A percentile compares a stretch with the other conserved stretches of the same genome.
phyloP scores from a whole-genome alignment of 2,113 vertebrate genomes.

The Gavia stellata region DNA sequence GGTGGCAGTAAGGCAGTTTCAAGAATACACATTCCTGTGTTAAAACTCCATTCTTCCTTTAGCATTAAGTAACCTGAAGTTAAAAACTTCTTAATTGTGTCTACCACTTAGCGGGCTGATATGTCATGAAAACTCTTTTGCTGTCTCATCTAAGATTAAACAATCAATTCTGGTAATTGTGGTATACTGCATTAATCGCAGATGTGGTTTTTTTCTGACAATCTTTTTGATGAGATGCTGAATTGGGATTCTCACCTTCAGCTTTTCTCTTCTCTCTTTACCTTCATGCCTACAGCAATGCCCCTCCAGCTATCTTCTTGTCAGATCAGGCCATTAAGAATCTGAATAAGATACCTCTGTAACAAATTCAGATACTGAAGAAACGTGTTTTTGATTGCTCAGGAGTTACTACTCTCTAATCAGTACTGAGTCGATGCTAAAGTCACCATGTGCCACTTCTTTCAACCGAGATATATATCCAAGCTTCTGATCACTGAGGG shows the following conservation, averaged over 20 bases:
- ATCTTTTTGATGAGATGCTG: not conserved
- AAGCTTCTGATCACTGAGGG: not conserved
- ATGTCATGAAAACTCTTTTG: not conserved
- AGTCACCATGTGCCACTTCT: not conserved
- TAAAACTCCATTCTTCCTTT: not conserved
- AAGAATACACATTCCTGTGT: not conserved
- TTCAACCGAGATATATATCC: not conserved
- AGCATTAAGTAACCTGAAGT: not conserved
- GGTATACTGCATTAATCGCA: not conserved
- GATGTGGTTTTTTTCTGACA: not conserved
- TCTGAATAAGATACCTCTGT: not conserved
- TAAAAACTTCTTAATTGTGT: not conserved
- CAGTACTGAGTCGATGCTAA: not conserved
- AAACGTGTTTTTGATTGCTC: not conserved
- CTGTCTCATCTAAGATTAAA: not conserved
- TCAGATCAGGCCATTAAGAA: not conserved
- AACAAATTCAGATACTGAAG: not conserved
- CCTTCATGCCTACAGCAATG: not conserved
- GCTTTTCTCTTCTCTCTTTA: not conserved
- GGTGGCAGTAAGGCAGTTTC: not conserved
- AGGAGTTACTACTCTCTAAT: not conserved
- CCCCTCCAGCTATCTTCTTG: not conserved
- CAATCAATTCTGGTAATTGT: not conserved
- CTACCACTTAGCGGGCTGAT: not conserved
- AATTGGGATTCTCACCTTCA: not conserved